Evolutionary conservation across 2,888 invertebrate genomes (phyloP), one percentile per base, ranked within the genome.

Genomic region (Dermolepida albohirtum): DNA sequence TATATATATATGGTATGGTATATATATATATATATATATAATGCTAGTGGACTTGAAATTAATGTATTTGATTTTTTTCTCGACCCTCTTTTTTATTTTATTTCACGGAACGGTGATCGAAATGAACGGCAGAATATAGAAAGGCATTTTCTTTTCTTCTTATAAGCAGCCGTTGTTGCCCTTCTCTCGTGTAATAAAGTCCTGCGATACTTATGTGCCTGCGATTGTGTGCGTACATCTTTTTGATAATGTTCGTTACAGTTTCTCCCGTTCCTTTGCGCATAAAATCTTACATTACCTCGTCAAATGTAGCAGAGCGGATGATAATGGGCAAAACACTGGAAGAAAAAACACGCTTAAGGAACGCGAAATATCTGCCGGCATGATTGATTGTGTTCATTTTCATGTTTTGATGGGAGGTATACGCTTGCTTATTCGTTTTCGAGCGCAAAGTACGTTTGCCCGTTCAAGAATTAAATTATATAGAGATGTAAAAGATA

Each of bases 11-110:
- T 62, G n/a, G n/a, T n/a, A n/a, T n/a, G n/a, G 6, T 29, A 4
- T 34, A 62, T 39, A 14, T 34, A 27, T 62, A 49, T 22, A 17
- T 49, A 49, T 22, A 47, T 62, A 47, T 17, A 47, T 62, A 62
- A 62, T 62, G 47, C 39, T 34, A 62, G 34, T 29, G 59, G 59
- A 62, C 59, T 47, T n/a, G 47, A 62, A 47, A 62, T 62, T 62
- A 62, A 62, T 62, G 49, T 62, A 62, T 62, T 62, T 62, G 59
- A 47, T 62, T 62, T 57, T 62, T 62, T 49, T 47, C 27, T 47
- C 27, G 29, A 5, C 34, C 14, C 34, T 62, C 59, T 16, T 34
- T 62, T 47, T 62, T 47, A 62, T 39, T 62, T 62, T 62, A 47
- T 62, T 62, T 62, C 59, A 62, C 59, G 59, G 59, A 14, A 62